Evolutionary conservation across 2,888 invertebrate species (phyloP).

Genomic region (Lathronympha strigana): DNA sequence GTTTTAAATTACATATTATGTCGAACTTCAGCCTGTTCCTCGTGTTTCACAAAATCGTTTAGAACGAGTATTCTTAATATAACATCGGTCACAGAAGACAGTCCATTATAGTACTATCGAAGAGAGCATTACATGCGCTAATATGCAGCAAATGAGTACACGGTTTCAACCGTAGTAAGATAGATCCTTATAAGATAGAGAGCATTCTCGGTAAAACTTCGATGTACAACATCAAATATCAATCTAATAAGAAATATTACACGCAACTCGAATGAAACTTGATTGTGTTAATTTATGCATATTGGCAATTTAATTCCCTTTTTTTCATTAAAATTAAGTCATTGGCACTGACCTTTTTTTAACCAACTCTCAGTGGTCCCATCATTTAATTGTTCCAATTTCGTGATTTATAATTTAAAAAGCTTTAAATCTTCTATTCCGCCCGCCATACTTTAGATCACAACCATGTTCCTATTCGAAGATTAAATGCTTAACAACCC

Average conservation of each 20-base stretch:
- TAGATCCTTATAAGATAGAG: slow-evolving; percentile 11
- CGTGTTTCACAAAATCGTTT: slow-evolving; percentile 2
- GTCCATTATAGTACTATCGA: slow-evolving; percentile 4
- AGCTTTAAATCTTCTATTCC: neutral
- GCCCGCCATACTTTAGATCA: slow-evolving; percentile 19
- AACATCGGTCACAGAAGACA: slow-evolving; percentile 15
- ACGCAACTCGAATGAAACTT: slow-evolving; percentile 37
- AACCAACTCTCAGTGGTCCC: slow-evolving; percentile 28
- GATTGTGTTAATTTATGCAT: slow-evolving; percentile 1
- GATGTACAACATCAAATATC: slow-evolving; percentile 16
- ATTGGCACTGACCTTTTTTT: slow-evolving; percentile 17
- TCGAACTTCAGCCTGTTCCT: slow-evolving; percentile 5
- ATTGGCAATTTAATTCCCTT: too few relatives aligned
- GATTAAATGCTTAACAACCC: slow-evolving; percentile 41
- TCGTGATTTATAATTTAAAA: neutral
- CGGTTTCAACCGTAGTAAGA: neutral
- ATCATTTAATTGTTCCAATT: slow-evolving; percentile 7
- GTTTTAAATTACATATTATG: too few relatives aligned
- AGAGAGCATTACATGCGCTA: slow-evolving; percentile 28
- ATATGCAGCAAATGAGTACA: neutral
- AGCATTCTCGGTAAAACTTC: slow-evolving; percentile 7
- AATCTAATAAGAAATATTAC: neutral
- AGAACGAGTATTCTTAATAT: slow-evolving; percentile 26
- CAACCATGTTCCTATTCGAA: slow-evolving; percentile 31
- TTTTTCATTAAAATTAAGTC: neutral